Percentiles rank a stretch among this genome's conserved stretches.
These are phyloP conservation scores for Patagioenas fasciata DNA, from an alignment of 2,113 vertebrate species.

Conservation along the genomic window DNA sequence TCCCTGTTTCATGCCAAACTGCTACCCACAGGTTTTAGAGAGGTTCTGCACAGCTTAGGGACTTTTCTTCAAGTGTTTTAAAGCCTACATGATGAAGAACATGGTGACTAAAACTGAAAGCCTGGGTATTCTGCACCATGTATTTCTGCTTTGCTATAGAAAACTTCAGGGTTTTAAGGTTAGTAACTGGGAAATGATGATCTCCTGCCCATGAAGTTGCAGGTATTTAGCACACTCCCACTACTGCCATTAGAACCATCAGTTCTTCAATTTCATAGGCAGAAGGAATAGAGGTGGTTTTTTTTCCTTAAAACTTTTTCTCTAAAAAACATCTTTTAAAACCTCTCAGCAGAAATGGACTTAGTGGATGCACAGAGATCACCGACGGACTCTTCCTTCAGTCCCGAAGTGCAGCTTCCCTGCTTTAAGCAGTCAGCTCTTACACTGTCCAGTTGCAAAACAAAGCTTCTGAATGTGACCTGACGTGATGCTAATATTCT, in stretches of 20 bases:
- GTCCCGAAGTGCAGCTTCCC: not conserved
- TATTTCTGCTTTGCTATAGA: not conserved
- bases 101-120: constrained; percentile 16
- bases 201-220: not conserved
- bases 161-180: not conserved
- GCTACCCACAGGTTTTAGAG: constrained; percentile 1
- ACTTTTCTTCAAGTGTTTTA: constrained; percentile 49
- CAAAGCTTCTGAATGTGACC: not conserved
- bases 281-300: not conserved
- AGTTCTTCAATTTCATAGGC: not conserved
- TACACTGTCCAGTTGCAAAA: not conserved
- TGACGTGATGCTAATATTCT: not conserved
- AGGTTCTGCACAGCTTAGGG: constrained; percentile 11
- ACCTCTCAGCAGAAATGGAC: not conserved
- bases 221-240: not conserved
- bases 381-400: not conserved
- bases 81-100: constrained; percentile 26
- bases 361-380: not conserved
- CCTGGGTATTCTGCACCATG: constrained; percentile 7
- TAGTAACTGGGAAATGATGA: constrained; percentile 5
- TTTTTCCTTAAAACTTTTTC: not conserved
- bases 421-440: not conserved
- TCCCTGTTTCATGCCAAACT: constrained; percentile 26
- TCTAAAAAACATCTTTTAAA: not conserved
- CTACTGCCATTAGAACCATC: not conserved